A percentile compares a stretch with the other conserved stretches of the same genome.
Conservation (phyloP, 92 coral and sea anemone species). For the Paramuricea clavata region DNA sequence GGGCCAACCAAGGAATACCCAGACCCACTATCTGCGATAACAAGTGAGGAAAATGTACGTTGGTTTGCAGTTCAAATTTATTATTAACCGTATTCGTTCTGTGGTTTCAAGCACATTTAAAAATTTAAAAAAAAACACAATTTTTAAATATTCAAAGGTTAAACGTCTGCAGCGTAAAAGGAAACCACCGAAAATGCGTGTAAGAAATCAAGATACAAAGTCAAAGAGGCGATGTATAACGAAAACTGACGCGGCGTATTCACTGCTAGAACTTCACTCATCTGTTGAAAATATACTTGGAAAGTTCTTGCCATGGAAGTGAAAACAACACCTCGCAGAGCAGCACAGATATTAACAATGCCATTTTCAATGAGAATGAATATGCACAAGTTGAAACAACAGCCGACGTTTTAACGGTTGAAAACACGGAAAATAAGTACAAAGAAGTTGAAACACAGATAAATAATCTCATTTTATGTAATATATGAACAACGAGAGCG, state of each 20-base stretch:
- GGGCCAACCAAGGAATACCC: slow-evolving; percentile 70
- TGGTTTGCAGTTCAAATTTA: neutral
- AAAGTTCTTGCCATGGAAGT: neutral
- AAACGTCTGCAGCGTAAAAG: neutral
- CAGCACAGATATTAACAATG: too few relatives aligned
- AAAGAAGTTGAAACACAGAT: neutral
- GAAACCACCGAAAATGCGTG: neutral
- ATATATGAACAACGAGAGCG: neutral
- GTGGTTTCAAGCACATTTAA: neutral
- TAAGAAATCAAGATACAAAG: neutral
- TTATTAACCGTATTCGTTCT: neutral
- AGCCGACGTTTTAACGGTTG: neutral
- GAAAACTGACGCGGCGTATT: neutral
- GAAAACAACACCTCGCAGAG: neutral
- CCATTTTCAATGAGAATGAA: too few relatives aligned
- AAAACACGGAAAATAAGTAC: neutral
- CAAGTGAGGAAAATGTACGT: slow-evolving; percentile 41
- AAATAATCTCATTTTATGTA: neutral
- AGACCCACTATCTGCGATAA: slow-evolving; percentile 52
- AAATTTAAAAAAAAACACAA: neutral
- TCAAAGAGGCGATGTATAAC: neutral
- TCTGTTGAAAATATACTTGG: slow-evolving; percentile 14
- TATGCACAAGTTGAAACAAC: too few relatives aligned
- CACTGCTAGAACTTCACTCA: slow-evolving; percentile 11
- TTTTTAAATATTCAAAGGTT: slow-evolving; percentile 5